phyloP scores from a whole-genome alignment of 2,797 vertebrate species.

The Chloroceryle inda region DNA sequence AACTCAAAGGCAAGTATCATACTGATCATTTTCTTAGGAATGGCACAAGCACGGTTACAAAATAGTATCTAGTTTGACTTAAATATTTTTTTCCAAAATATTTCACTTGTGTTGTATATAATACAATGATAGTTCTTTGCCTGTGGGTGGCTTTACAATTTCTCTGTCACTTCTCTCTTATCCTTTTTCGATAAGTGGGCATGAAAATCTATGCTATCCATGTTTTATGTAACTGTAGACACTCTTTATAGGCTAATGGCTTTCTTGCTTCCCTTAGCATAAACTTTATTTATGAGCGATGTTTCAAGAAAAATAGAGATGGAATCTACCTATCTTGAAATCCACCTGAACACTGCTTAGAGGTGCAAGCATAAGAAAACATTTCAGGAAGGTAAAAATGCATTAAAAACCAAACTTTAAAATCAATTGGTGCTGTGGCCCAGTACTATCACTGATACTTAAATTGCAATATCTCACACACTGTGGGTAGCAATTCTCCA shows the following conservation, averaged over 20 bases:
- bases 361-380: neutral
- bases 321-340: neutral
- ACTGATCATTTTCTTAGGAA: neutral
- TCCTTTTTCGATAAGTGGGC: neutral
- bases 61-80: neutral
- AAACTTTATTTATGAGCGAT: neutral
- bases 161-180: neutral
- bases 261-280: neutral
- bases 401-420: neutral
- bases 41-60: neutral
- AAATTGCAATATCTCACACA: neutral
- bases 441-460: neutral
- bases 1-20: neutral
- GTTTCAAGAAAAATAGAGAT: neutral
- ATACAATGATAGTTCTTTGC: neutral
- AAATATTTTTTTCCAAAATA: neutral
- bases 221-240: neutral
- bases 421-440: accelerated
- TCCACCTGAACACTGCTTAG: neutral
- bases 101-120: neutral
- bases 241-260: neutral
- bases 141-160: neutral
- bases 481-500: neutral
- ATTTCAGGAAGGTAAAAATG: neutral
- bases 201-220: neutral